phyloP scores from a whole-genome alignment of 1,140 invertebrate genomes.

The Antheraea mylitta region DNA sequence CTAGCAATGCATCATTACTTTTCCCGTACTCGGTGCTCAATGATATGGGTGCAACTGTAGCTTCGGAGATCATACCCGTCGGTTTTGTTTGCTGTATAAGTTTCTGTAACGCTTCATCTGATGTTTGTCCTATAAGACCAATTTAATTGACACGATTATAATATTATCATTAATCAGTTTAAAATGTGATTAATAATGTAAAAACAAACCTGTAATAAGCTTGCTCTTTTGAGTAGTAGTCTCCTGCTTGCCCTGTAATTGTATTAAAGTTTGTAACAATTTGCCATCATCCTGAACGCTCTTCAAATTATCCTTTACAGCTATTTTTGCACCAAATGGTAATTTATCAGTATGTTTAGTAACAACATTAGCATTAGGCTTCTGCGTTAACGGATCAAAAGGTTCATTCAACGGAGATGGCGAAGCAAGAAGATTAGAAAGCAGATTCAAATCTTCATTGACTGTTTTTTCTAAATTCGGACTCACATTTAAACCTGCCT shows the following conservation, averaged over 20 bases:
- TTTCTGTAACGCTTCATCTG: slow-evolving; percentile 67
- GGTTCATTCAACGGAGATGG: slow-evolving; percentile 61
- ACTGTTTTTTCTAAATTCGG: slow-evolving; percentile 33
- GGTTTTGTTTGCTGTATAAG: slow-evolving; percentile 61
- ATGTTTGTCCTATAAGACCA: slow-evolving; percentile 56
- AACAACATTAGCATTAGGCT: slow-evolving; percentile 33
- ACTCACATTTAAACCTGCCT: slow-evolving; percentile 46
- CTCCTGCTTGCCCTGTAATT: slow-evolving; percentile 68
- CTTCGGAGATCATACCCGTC: slow-evolving; percentile 63
- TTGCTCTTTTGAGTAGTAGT: slow-evolving; percentile 62
- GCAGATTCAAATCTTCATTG: slow-evolving; percentile 52
- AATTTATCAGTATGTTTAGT: slow-evolving; percentile 31
- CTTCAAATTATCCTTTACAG: slow-evolving; percentile 65
- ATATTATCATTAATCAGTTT: neutral
- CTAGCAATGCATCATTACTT: slow-evolving; percentile 83
- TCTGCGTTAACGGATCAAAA: slow-evolving; percentile 53
- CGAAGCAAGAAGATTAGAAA: slow-evolving; percentile 55
- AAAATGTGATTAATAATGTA: neutral
- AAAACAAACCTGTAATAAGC: slow-evolving; percentile 58
- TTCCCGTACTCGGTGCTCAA: slow-evolving; percentile 79
- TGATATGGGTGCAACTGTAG: slow-evolving; percentile 65
- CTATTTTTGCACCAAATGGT: slow-evolving; percentile 59
- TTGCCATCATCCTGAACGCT: slow-evolving; percentile 69
- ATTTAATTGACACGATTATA: neutral
- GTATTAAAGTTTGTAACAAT: slow-evolving; percentile 71